Evolutionary conservation across 2,888 invertebrate species (phyloP).

Genomic region (Chrysolina haemoptera): DNA sequence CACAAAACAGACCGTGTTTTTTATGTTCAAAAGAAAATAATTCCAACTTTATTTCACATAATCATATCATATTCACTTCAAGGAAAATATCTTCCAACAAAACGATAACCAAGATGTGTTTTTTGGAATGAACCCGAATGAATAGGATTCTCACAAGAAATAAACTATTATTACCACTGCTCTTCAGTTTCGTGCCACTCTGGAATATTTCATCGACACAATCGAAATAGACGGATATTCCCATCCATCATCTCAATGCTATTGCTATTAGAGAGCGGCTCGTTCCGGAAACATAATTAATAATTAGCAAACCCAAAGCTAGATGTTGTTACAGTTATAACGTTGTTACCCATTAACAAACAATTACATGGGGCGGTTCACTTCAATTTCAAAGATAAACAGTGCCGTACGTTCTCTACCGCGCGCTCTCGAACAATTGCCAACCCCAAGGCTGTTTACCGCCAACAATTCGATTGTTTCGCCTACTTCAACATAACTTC

Average conservation of each 20-base stretch:
- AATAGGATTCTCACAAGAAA: no score
- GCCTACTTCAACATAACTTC: slow-evolving; percentile 36
- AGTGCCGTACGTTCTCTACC: slow-evolving; percentile 44
- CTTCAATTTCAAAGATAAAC: slow-evolving; percentile 60
- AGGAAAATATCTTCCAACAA: no score
- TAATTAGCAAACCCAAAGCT: slow-evolving; percentile 22
- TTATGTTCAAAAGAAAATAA: no score
- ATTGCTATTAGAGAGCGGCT: slow-evolving; percentile 7
- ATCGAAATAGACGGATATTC: neutral
- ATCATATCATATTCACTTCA: no score
- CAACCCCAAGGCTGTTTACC: slow-evolving; percentile 52
- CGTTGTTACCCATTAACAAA: slow-evolving; percentile 47
- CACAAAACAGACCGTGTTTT: no score
- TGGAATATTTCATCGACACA: no score
- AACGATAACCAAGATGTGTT: no score
- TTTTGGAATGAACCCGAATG: no score
- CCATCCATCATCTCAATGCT: neutral
- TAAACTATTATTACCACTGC: no score
- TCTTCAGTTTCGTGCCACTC: no score
- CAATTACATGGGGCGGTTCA: slow-evolving; percentile 46
- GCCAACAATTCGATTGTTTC: slow-evolving; percentile 50
- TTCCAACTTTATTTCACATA: no score
- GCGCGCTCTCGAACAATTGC: slow-evolving; percentile 36
- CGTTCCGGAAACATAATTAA: neutral
- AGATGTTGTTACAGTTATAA: slow-evolving; percentile 38